Evolutionary conservation across 1,140 invertebrate genomes (phyloP), one percentile per base, ranked within the genome.

Genomic region (Leguminivora glycinivorella): DNA sequence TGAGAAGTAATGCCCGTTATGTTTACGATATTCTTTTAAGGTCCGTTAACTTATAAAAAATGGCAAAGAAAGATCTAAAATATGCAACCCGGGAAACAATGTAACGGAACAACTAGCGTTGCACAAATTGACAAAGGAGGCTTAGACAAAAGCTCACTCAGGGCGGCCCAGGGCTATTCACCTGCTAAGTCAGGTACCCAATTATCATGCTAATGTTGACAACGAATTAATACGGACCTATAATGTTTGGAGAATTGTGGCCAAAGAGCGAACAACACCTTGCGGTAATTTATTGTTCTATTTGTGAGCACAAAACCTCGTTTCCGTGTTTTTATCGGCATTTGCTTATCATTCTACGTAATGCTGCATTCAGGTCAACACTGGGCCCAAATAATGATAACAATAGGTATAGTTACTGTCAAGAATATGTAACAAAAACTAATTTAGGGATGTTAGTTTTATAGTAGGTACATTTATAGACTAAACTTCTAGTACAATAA

Each of bases 301-400:
- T 88, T 91, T 86, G 80, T 83, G 80, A 73, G 66, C 82, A 89
- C 86, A 91, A 91, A 89, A 89, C 81, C 85, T 79, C 79, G 77
- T 90, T 91, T 91, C 89, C 89, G 83, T 88, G 84, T 87, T 80
- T 84, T 87, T 89, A 88, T 90, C 84, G 78, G 78, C 73, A 79
- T 71, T 76, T 75, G 75, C 74, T 78, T 89, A 87, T 88, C 86
- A 77, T 77, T 83, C 74, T 82, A 85, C 82, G 77, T 58, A 75
- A 73, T 88, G 84, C 79, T 74, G 75, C 81, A 74, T 73, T 76
- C 72, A 60, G 60, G 34, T 38, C 68, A 26, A 68, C 56, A 56
- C 69, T 70, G 73, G 63, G 74, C 52, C 72, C 68, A 75, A 71
- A 78, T 24, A 71, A n/a, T 43, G 6, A n/a, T 43, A 43, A 43